Conservation (phyloP, 2,797 vertebrate genomes). For the Hippopotamyrus pictus region DNA sequence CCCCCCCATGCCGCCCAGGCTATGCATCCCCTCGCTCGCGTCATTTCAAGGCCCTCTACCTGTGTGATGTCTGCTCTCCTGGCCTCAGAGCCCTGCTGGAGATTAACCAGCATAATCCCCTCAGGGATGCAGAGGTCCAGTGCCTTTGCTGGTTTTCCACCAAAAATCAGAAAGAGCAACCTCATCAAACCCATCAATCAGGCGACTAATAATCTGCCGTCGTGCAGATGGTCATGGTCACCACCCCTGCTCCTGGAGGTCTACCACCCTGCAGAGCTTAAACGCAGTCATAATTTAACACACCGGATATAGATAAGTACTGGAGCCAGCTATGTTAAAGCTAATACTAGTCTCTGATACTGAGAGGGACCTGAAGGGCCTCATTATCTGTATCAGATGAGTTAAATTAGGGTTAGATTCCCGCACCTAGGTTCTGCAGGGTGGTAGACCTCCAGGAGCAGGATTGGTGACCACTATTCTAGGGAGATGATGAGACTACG, state of each 20-base stretch:
- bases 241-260: background rate
- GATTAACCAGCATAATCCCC: slow-evolving; percentile 69
- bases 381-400: background rate
- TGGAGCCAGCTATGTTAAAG: background rate
- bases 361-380: background rate
- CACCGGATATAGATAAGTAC: background rate
- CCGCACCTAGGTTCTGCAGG: background rate
- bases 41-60: slow-evolving; percentile 62
- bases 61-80: slow-evolving; percentile 65
- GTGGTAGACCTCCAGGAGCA: background rate
- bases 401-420: background rate
- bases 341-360: background rate
- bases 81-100: slow-evolving; percentile 50
- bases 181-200: background rate
- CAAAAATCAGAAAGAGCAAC: background rate
- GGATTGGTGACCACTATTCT: background rate
- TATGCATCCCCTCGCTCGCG: slow-evolving; percentile 60
- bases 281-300: background rate
- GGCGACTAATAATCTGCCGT: background rate
- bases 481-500: background rate
- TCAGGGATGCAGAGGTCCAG: slow-evolving; percentile 41
- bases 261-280: background rate
- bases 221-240: no score
- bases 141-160: slow-evolving; percentile 16
- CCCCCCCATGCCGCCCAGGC: slow-evolving; percentile 40